Conservation (phyloP, 2,797 vertebrate genomes). For the Halcyon badia region DNA sequence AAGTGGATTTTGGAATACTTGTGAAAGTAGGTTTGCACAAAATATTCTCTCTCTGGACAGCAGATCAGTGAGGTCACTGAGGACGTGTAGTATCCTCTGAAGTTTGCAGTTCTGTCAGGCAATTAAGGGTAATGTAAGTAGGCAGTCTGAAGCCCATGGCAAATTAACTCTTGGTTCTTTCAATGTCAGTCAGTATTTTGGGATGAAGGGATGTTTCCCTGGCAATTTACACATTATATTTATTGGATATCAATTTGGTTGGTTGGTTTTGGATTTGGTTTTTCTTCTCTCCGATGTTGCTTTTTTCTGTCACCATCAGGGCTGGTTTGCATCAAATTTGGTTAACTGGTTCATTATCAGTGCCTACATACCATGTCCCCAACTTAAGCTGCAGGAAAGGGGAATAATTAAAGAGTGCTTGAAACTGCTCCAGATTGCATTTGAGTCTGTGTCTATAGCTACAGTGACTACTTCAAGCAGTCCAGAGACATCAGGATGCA, state of each 20-base stretch:
- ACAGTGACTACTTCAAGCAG: neutral
- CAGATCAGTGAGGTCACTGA: neutral
- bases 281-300: neutral
- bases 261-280: neutral
- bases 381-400: neutral
- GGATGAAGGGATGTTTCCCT: neutral
- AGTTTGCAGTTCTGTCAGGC: neutral
- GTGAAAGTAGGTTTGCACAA: neutral
- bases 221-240: neutral
- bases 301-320: neutral
- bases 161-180: neutral
- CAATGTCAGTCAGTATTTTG: neutral
- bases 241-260: fast-evolving
- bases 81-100: fast-evolving
- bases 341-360: neutral
- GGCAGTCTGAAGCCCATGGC: neutral
- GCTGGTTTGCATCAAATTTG: neutral
- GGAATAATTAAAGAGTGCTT: neutral
- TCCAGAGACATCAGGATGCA: neutral
- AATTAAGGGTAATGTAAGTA: neutral
- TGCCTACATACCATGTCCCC: neutral
- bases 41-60: neutral
- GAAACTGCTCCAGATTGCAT: neutral
- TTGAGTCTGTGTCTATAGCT: neutral
- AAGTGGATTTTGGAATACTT: neutral